Evolutionary conservation across 2,888 invertebrate genomes (phyloP).

Genomic region (Julus scanicus): DNA sequence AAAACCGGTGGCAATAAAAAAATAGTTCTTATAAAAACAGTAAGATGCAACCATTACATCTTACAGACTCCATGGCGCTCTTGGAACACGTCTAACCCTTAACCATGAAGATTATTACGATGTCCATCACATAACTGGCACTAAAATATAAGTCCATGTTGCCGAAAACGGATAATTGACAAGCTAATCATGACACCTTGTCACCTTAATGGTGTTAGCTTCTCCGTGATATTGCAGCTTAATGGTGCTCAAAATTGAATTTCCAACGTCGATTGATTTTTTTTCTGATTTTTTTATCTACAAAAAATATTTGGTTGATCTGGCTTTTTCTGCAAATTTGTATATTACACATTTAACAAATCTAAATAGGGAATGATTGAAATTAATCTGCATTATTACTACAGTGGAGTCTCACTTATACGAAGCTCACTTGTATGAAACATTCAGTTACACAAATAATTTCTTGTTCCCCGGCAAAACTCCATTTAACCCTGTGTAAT

Average conservation of each 20-base stretch:
- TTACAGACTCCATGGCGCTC: background rate
- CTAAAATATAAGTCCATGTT: conserved; percentile 11
- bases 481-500: too few species aligned
- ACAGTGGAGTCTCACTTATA: too few species aligned
- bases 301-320: background rate
- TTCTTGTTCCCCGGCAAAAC: too few species aligned
- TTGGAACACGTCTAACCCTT: background rate
- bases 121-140: conserved; percentile 38
- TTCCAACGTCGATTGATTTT: background rate
- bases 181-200: conserved; percentile 34
- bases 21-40: conserved; percentile 10
- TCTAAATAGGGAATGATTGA: too few species aligned
- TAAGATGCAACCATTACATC: background rate
- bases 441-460: too few species aligned
- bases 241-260: background rate
- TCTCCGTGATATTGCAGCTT: background rate
- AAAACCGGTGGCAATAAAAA: conserved; percentile 39
- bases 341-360: too few species aligned
- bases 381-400: too few species aligned
- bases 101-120: background rate
- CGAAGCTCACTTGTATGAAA: too few species aligned
- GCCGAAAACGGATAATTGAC: conserved; percentile 39
- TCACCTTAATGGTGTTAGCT: conserved; percentile 16
- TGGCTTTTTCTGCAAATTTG: too few species aligned
- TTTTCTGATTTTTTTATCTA: background rate